These are phyloP conservation scores for Pheosia gnoma DNA, from an alignment of 2,888 invertebrate species.

Conservation along the genomic window DNA sequence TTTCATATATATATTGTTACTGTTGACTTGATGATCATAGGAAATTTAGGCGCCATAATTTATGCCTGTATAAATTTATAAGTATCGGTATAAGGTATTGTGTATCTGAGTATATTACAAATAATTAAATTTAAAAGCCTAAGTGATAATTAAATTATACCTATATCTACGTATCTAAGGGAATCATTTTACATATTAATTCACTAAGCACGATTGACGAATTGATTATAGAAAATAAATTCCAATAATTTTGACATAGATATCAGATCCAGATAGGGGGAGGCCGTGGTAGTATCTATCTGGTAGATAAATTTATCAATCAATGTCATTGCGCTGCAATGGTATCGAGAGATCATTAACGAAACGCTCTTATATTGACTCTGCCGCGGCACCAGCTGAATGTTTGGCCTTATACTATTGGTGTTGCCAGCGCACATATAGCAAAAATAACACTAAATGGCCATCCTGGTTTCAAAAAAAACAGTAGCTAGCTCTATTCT, in stretches of 20 bases:
- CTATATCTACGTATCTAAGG: too few relatives aligned
- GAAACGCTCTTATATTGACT: slow-evolving; percentile 24
- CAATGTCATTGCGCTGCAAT: slow-evolving; percentile 15
- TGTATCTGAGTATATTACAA: too few relatives aligned
- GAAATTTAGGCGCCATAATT: neutral
- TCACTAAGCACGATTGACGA: neutral
- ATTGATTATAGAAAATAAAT: slow-evolving; percentile 2
- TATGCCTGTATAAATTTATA: too few relatives aligned
- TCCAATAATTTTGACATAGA: slow-evolving; percentile 11
- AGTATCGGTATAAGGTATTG: too few relatives aligned
- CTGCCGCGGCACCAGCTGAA: slow-evolving; percentile 4
- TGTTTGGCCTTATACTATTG: neutral
- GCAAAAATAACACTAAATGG: neutral
- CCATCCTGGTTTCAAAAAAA: neutral
- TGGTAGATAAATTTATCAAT: slow-evolving; percentile 24
- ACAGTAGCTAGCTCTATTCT: neutral
- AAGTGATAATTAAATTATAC: too few relatives aligned
- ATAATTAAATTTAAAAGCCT: too few relatives aligned
- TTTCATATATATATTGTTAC: neutral
- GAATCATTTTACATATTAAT: neutral
- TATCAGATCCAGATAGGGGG: slow-evolving; percentile 19
- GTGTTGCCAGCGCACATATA: neutral
- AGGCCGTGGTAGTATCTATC: slow-evolving; percentile 19
- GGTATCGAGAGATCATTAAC: slow-evolving; percentile 34
- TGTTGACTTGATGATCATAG: neutral